Evolutionary conservation across 92 coral and sea anemone species (phyloP).

Genomic region (Palythoa grandis): DNA sequence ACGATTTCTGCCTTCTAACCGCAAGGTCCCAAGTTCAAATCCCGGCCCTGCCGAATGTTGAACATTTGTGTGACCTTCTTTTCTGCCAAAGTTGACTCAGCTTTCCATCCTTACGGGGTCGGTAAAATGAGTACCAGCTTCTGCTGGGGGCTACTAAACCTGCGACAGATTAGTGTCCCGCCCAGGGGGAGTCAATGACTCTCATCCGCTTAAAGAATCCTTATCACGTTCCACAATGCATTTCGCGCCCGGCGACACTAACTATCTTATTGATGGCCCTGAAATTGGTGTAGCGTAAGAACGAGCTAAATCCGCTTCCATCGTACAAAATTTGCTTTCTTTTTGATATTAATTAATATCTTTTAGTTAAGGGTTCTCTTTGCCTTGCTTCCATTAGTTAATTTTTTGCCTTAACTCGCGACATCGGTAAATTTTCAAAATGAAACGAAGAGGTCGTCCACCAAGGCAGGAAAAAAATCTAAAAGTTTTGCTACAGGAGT

Average conservation of each 20-base stretch:
- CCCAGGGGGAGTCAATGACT: too few species aligned
- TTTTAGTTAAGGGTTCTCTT: not conserved
- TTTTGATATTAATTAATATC: not conserved
- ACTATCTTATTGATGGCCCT: not conserved
- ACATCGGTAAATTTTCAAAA: not conserved
- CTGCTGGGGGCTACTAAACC: too few species aligned
- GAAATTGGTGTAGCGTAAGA: not conserved
- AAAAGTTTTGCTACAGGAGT: conserved; percentile 15
- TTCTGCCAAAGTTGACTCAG: too few species aligned
- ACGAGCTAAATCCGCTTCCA: not conserved
- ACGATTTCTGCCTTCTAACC: too few species aligned
- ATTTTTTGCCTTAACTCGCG: not conserved
- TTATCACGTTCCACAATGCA: not conserved
- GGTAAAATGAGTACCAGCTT: too few species aligned
- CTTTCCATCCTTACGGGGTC: too few species aligned
- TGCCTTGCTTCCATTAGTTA: too few species aligned
- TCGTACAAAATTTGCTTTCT: not conserved
- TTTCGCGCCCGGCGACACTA: not conserved
- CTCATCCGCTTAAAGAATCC: not conserved
- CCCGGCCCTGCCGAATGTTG: too few species aligned
- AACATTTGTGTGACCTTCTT: too few species aligned
- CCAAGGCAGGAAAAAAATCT: conserved; percentile 10
- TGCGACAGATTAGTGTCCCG: too few species aligned
- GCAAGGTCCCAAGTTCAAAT: too few species aligned
- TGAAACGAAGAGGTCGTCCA: conserved; percentile 21